These are phyloP conservation scores for Raja brachyura DNA, from an alignment of 2,113 vertebrate genomes.

Conservation along the genomic window DNA sequence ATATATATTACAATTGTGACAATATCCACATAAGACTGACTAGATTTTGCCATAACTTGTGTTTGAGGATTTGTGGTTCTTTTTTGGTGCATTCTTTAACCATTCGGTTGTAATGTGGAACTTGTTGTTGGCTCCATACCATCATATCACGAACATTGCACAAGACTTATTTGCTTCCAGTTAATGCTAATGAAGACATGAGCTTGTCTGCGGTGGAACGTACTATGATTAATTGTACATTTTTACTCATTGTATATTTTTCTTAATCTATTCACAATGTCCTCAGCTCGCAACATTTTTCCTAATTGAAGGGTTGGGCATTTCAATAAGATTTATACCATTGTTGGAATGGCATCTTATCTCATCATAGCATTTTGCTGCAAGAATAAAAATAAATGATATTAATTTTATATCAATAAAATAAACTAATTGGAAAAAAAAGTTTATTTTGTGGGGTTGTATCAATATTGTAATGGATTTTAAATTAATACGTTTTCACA, in stretches of 20 bases:
- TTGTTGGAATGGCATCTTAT: background rate
- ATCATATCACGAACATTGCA: background rate
- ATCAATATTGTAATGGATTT: background rate
- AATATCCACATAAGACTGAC: background rate
- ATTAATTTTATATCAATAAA: background rate
- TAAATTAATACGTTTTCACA: background rate
- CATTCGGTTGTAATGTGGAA: background rate
- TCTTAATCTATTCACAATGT: background rate
- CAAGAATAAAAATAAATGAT: slow-evolving; percentile 5
- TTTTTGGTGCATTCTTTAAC: background rate
- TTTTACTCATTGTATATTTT: background rate
- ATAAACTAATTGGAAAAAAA: background rate
- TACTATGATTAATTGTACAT: background rate
- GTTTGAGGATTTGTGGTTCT: background rate
- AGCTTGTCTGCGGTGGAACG: background rate
- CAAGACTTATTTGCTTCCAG: background rate
- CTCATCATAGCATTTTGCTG: background rate
- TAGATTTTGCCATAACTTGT: background rate
- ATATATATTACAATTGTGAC: background rate
- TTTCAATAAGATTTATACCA: background rate
- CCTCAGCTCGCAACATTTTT: background rate
- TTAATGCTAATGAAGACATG: background rate
- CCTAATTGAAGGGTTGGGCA: background rate
- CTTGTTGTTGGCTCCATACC: background rate
- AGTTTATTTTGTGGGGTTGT: background rate